phyloP scores from a whole-genome alignment of 64 coral and sea anemone genomes.

The Dendronephthya gigantea region DNA sequence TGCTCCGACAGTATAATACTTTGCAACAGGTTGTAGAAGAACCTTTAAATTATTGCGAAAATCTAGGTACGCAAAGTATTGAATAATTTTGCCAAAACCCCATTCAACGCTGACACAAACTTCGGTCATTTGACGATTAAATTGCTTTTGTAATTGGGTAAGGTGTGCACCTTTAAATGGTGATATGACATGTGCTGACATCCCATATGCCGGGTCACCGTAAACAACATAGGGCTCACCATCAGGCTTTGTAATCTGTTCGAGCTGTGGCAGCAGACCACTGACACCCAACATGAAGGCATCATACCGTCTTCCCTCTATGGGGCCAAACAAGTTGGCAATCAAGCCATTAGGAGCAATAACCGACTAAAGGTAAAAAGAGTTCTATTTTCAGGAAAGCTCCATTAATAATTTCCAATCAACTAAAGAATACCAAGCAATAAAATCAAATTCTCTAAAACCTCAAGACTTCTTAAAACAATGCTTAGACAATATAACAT shows the following conservation, averaged over 20 bases:
- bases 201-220: constrained; percentile 11
- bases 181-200: constrained; percentile 11
- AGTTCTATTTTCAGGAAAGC: neutral
- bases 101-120: constrained; percentile 10
- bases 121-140: constrained; percentile 11
- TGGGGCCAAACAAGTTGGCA: constrained; percentile 13
- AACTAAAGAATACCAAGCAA: neutral
- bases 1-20: constrained; percentile 14
- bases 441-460: constrained; percentile 7
- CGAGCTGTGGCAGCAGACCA: constrained; percentile 10
- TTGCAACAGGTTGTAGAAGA: constrained; percentile 5
- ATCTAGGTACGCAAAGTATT: constrained; percentile 17
- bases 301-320: neutral
- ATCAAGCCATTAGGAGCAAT: constrained; percentile 14
- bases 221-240: neutral
- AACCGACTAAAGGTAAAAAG: constrained; percentile 12
- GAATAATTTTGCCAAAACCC: neutral
- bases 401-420: neutral
- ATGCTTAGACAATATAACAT: neutral
- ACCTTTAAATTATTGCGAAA: constrained; percentile 20
- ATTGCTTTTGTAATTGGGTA: constrained; percentile 16
- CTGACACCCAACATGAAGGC: constrained; percentile 10
- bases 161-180: constrained; percentile 13
- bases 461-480: constrained; percentile 1
- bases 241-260: constrained; percentile 2